Evolutionary conservation across 2,888 invertebrate genomes (phyloP).

Genomic region (Phasia obesa): DNA sequence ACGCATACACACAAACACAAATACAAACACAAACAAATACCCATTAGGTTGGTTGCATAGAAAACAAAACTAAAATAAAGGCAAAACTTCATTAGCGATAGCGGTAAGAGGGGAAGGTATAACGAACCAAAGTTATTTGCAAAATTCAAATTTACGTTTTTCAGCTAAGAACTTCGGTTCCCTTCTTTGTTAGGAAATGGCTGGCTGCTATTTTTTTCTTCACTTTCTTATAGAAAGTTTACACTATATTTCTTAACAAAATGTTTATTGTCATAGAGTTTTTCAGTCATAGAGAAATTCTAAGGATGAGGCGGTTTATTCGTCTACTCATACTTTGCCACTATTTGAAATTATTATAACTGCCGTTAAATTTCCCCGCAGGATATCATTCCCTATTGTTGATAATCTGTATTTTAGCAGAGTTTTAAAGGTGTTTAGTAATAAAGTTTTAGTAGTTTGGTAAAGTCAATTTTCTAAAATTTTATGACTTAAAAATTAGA

Average conservation of each 20-base stretch:
- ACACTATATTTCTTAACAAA: conserved; percentile 59
- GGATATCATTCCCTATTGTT: conserved; percentile 53
- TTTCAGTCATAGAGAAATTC: conserved; percentile 25
- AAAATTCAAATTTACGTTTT: conserved; percentile 70
- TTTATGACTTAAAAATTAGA: neutral
- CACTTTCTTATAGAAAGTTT: conserved; percentile 61
- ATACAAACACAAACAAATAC: neutral
- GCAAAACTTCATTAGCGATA: conserved; percentile 60
- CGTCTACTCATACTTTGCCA: conserved; percentile 38
- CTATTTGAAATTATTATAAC: conserved; percentile 68
- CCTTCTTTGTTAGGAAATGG: conserved; percentile 17
- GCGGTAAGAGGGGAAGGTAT: conserved; percentile 23
- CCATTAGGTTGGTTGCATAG: conserved; percentile 9
- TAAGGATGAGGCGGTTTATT: conserved; percentile 21
- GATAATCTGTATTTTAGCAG: conserved; percentile 54
- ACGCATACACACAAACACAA: neutral
- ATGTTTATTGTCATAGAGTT: conserved; percentile 62
- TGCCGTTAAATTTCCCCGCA: conserved; percentile 58
- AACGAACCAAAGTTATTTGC: conserved; percentile 57
- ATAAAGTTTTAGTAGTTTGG: conserved; percentile 18
- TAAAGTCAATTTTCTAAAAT: neutral
- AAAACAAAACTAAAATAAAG: conserved; percentile 18
- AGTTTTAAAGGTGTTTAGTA: conserved; percentile 55
- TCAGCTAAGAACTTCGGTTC: conserved; percentile 49
- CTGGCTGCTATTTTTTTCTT: conserved; percentile 35